Evolutionary conservation across 1,140 invertebrate genomes (phyloP).

Genomic region (Antheraea mylitta): DNA sequence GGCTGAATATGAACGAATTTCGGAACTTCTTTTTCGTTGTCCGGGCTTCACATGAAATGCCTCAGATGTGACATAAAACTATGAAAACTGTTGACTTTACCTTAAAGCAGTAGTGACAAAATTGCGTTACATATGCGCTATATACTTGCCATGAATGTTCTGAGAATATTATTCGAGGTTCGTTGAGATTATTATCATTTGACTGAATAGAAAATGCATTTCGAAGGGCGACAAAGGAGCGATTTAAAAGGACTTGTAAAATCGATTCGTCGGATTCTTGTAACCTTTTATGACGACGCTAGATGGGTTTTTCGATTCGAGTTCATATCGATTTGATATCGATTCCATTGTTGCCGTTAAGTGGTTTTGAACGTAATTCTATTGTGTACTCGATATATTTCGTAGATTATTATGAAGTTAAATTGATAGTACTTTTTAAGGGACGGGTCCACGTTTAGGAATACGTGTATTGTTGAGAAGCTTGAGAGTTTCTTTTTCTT

Average conservation of each 20-base stretch:
- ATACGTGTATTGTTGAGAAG: neutral
- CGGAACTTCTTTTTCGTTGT: no score
- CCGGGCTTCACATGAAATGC: no score
- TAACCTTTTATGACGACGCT: constrained; percentile 4
- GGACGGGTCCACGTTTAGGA: neutral
- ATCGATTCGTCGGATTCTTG: neutral
- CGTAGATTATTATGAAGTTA: neutral
- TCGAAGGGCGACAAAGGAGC: neutral
- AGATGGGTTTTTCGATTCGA: constrained; percentile 3
- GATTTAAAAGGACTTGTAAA: neutral
- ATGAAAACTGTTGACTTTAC: no score
- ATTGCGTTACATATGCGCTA: no score
- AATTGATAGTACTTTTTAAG: constrained; percentile 10
- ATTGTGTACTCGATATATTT: constrained; percentile 7
- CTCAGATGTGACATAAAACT: no score
- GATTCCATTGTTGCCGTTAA: constrained; percentile 8
- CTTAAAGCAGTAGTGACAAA: no score
- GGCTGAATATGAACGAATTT: no score
- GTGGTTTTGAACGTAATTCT: neutral
- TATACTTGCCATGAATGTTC: no score
- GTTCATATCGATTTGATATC: neutral
- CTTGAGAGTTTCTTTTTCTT: neutral
- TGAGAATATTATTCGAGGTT: neutral
- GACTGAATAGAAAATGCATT: neutral
- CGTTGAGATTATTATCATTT: neutral